These are phyloP conservation scores for Rhombomys opimus DNA, from an alignment of 2,113 vertebrate genomes.

Conservation along the genomic window DNA sequence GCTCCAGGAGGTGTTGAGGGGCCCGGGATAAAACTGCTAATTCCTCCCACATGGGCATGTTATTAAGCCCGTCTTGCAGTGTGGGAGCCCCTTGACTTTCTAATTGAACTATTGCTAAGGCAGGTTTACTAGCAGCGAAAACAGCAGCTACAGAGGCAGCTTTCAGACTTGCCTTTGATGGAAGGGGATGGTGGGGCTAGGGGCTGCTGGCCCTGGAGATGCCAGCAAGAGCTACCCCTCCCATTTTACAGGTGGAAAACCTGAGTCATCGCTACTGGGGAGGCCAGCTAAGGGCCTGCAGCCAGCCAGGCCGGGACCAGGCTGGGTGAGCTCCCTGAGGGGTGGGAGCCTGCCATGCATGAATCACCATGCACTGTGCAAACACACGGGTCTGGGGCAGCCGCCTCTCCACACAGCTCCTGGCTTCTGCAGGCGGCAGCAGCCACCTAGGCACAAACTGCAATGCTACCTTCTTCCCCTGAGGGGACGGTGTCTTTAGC, in stretches of 20 bases:
- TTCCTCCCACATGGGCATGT: constrained; percentile 78
- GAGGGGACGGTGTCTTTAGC: neutral
- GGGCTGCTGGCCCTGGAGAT: neutral
- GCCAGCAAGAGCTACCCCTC: constrained; percentile 6
- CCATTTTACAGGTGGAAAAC: constrained; percentile 74
- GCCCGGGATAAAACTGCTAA: constrained; percentile 79
- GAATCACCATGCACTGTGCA: neutral
- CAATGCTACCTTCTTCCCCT: neutral
- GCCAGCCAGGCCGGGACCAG: constrained; percentile 5
- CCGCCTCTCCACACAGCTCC: neutral
- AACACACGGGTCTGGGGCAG: neutral
- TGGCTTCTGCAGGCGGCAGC: neutral
- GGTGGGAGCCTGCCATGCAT: neutral
- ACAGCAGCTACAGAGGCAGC: neutral
- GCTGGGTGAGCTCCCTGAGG: neutral
- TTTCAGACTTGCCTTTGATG: constrained; percentile 49
- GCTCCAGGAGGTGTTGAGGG: constrained; percentile 65
- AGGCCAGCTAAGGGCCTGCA: neutral
- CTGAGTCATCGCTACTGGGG: constrained; percentile 68
- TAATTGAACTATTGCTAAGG: constrained; percentile 79
- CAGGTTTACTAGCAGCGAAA: constrained; percentile 70
- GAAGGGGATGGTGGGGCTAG: neutral
- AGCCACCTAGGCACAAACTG: neutral
- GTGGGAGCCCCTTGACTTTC: constrained; percentile 68
- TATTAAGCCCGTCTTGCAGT: constrained; percentile 79